Evolutionary conservation across 1,140 invertebrate species (phyloP).

Genomic region (Drosophila simulans): DNA sequence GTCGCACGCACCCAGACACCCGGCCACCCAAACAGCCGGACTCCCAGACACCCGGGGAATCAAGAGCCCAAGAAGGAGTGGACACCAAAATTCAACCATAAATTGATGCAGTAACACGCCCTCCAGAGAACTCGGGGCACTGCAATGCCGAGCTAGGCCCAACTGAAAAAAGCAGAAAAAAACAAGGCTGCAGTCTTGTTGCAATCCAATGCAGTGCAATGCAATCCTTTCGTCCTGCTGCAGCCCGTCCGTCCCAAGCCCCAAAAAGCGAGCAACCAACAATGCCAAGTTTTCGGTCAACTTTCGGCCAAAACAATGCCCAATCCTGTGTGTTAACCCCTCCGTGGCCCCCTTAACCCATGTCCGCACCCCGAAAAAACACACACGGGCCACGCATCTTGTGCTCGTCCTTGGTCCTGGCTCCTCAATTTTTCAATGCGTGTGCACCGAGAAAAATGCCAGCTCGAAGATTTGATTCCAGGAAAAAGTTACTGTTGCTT

Average conservation of each 20-base stretch:
- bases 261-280: conserved; percentile 77
- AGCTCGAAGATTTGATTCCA: neutral
- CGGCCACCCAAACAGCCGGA: neutral
- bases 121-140: conserved; percentile 8
- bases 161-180: conserved; percentile 14
- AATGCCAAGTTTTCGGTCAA: conserved; percentile 82
- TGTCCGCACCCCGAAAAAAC: conserved; percentile 18
- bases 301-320: conserved; percentile 81
- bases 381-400: conserved; percentile 47
- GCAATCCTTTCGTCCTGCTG: conserved; percentile 47
- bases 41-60: conserved; percentile 44
- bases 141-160: conserved; percentile 14
- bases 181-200: conserved; percentile 28
- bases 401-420: conserved; percentile 39
- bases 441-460: conserved; percentile 5
- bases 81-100: conserved; percentile 78
- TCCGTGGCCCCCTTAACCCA: neutral
- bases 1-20: conserved; percentile 33
- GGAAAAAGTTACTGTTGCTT: no score
- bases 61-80: conserved; percentile 63
- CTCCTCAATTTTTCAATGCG: conserved; percentile 31
- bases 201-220: conserved; percentile 56
- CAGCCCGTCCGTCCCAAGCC: conserved; percentile 32
- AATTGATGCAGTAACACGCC: conserved; percentile 79
- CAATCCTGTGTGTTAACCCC: conserved; percentile 44